Base-by-base conservation (phyloP, 1,140 invertebrate genomes). In the Sarcophaga peregrina region DNA sequence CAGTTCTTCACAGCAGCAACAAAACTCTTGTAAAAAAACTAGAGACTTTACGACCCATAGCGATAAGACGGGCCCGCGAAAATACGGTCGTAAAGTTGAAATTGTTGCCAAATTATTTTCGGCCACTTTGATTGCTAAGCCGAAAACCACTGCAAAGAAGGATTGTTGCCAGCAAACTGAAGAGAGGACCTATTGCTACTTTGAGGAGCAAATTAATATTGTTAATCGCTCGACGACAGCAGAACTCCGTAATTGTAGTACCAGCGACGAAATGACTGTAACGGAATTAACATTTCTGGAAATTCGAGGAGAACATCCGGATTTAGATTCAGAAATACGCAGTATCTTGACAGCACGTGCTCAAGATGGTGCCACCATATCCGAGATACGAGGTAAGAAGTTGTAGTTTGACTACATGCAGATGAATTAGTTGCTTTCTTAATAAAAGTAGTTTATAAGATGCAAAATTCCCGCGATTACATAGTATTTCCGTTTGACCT, bases 341-440 rank as follows among this genome's bases (percentile, higher is more conserved):
- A 85, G 85, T 82, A 90, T 90, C 84, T 83, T 90, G 80, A 82
- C 88, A 52, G 85, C 84, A 83, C 85, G 89, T 85, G 88, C 89
- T 84, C 88, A 89, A 84, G 86, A 87, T 83, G 89, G 89, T 58
- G 85, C 87, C 80, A 90, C 89, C 85, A 90, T 90, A 85, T 86
- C 89, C 78, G 85, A 83, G 81, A 88, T 90, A 62, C 87, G 87
- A 83, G 86, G 89, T 90, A 84, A 86, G 85, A 17, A 37, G 25
- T 37, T 37, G 1, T 37, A 37, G 4, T 37, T 37, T 37, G 4
- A 37, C 25, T 37, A 37, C 1, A 4, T 37, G 25, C 25, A 4
- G 4, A 37, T 1, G 25, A 37, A 37, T 37, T 37, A 37, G 25
- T 37, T 37, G 4, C 25, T 37, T 37, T 37, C 25, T 37, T 37